Evolutionary conservation across 2,888 invertebrate species (phyloP), one percentile per base, ranked within the genome.

Genomic region (Anarsia innoxiella): DNA sequence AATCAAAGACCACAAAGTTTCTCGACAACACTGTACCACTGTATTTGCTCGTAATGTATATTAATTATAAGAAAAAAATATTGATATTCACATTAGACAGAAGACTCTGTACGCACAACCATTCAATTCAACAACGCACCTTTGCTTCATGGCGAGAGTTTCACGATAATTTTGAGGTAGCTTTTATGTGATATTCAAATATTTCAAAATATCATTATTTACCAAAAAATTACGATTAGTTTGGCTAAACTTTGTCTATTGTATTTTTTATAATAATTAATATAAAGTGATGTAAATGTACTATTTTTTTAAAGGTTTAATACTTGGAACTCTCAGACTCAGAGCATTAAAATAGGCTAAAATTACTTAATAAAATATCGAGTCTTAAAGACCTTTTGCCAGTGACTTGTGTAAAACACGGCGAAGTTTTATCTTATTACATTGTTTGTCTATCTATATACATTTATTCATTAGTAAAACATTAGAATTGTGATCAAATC

Each of bases 121-220:
- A 53, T 46, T 43, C 41, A 39, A 49, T 44, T 45, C 40, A 45
- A 50, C 36, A 30, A 37, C 19, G 13, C 10, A 30, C n/a, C 14
- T 6, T 11, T 12, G 23, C 10, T 12, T 19, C 8, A 25, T n/a
- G 25, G n/a, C 25, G n/a, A 25, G n/a, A 25, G n/a, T 25, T 25
- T 25, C n/a, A 19, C n/a, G 3, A 25, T 9, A 25, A 49, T 58
- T 59, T 58, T 56, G 59, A 59, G 59, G 59, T 59, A 59, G 59
- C 45, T 55, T 48, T 39, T 42, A 42, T 38, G 44, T 43, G 32
- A 43, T 48, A 49, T 40, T 19, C 8, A 19, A 3, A n/a, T 19
- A 19, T 3, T 3, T 19, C 4, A 5, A 3, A 8, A 19, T 19
- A 5, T 8, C 19, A 19, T 3, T 19, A 8, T 8, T 19, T 8